Evolutionary conservation across 2,113 vertebrate species (phyloP), one percentile per base, ranked within the genome.

Genomic region (Amia ocellicauda): DNA sequence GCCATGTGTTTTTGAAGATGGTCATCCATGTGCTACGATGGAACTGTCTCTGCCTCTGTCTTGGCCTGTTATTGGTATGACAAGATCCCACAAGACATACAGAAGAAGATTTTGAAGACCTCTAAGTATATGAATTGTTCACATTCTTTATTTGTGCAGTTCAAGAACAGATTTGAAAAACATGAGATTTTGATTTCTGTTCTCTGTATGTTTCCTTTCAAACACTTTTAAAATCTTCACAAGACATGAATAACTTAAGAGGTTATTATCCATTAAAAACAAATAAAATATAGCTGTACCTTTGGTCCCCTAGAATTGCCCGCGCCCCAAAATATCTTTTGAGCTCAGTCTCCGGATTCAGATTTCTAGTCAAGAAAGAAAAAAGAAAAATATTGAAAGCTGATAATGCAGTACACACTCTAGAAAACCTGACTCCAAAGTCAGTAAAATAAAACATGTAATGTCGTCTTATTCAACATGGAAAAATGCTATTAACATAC

Each of bases 241-340:
- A 36, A 36, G 31, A 36, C 31, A 36, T 36, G 31, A 11, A n/a
- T n/a, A n/a, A 36, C 31, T 36, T 36, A n/a, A n/a, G 5, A 36
- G 31, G 31, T 36, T 7, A 36, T 36, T n/a, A n/a, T n/a, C n/a
- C 45, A 36, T 36, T 3, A 47, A 47, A 47, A 17, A 13, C 29
- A 59, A 20, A 2, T 22, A 20, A 1, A 51, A 50, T n/a, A 29
- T 3, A 42, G 4, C 13, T 53, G 63, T 73, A 98, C 96, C 94
- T 94, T 76, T 97, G 96, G 59, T 99, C 94, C 3, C 96, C 97
- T 0, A 98, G 84, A 66, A 99, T 91, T 1, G 96, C 95, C 4
- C 95, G 93, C 70, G 92, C 94, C 36, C 97, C 97, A 40, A 99
- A 99, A 75, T 95, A 98, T 78, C 93, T 91, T 82, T 98, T 99